phyloP scores from a whole-genome alignment of 2,888 invertebrate species.

The Pyrrhia umbra region DNA sequence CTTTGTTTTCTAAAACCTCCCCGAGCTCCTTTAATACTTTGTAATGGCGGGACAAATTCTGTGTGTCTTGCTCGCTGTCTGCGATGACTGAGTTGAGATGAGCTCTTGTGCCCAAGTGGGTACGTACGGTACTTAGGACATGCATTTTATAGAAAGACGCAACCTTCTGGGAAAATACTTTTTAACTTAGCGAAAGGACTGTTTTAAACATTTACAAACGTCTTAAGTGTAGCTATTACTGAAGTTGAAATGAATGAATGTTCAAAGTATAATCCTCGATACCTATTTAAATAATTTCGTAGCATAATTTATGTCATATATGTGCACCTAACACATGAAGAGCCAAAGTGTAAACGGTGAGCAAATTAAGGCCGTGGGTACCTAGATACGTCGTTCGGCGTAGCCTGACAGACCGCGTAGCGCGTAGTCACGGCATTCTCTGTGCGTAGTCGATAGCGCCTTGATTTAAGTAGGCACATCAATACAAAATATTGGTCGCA shows the following conservation, averaged over 20 bases:
- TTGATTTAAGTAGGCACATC: neutral
- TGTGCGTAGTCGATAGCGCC: neutral
- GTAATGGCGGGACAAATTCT: constrained; percentile 82
- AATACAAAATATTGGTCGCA: neutral
- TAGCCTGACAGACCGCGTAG: neutral
- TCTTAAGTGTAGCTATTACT: no score
- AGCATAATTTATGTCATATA: no score
- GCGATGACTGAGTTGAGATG: constrained; percentile 69
- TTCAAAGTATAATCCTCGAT: neutral
- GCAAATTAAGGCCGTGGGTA: no score
- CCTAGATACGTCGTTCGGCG: neutral
- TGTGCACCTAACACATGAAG: no score
- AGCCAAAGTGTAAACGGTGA: no score
- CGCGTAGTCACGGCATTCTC: neutral
- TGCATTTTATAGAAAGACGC: constrained; percentile 50
- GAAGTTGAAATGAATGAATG: no score
- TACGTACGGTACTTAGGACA: constrained; percentile 47
- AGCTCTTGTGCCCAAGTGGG: constrained; percentile 55
- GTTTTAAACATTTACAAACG: neutral
- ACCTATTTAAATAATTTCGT: no score
- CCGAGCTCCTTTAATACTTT: constrained; percentile 84
- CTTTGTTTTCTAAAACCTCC: constrained; percentile 84
- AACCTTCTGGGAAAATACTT: constrained; percentile 22
- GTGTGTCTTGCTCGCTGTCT: constrained; percentile 73
- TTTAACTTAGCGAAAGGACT: neutral